phyloP scores from a whole-genome alignment of 2,113 vertebrate species.

The Tor tambroides region DNA sequence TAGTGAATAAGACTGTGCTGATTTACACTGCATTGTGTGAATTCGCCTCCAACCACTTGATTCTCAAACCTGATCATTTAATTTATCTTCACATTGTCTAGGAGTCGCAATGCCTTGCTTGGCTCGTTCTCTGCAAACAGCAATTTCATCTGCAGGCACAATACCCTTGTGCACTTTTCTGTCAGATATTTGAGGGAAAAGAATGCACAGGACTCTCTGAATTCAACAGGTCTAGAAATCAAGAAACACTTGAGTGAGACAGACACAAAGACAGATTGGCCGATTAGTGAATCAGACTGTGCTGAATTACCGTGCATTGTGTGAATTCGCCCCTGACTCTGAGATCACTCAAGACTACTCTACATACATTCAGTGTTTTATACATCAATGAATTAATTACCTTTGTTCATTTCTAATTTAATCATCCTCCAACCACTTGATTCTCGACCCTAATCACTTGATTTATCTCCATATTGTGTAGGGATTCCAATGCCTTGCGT shows the following conservation, averaged over 20 bases:
- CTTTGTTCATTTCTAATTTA: not conserved
- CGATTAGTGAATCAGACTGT: not conserved
- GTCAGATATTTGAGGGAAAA: not conserved
- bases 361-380: not conserved
- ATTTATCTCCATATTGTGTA: slow-evolving; percentile 4
- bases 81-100: not conserved
- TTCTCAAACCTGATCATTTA: not conserved
- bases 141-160: not conserved
- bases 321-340: not conserved
- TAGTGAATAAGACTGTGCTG: not conserved
- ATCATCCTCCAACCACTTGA: not conserved
- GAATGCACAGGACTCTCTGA: not conserved
- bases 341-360: not conserved
- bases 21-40: not conserved
- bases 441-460: not conserved
- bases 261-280: not conserved
- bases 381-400: not conserved
- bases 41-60: not conserved
- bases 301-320: not conserved
- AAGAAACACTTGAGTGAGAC: not conserved
- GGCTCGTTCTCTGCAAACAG: not conserved
- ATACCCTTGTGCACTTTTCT: not conserved
- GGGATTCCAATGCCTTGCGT: not conserved
- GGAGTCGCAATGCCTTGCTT: not conserved
- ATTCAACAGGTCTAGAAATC: not conserved